Conservation (phyloP, 2,888 invertebrate genomes). For the Creontiades dilutus region DNA sequence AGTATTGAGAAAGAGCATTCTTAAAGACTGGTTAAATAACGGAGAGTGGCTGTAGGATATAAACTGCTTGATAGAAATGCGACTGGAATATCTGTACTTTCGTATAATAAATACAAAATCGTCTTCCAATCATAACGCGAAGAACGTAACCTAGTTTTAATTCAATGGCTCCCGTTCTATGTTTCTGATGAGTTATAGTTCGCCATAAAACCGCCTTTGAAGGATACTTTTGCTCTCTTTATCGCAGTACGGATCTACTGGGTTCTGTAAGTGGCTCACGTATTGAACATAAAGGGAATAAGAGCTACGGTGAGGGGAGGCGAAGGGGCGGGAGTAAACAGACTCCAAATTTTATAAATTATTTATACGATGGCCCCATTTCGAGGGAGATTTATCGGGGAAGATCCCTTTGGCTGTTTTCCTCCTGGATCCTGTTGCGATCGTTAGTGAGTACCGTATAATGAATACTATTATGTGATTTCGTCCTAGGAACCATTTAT, state of each 20-base stretch:
- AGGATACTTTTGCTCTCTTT: slow-evolving; percentile 34
- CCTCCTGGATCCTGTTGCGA: not conserved
- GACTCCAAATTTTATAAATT: slow-evolving; percentile 60
- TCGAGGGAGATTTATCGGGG: slow-evolving; percentile 31
- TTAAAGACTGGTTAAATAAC: not conserved
- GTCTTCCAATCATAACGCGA: not conserved
- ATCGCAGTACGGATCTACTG: slow-evolving; percentile 20
- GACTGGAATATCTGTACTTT: not conserved
- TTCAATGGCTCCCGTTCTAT: slow-evolving; percentile 14
- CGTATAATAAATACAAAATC: not conserved
- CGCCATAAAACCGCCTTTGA: not conserved
- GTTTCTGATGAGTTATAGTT: slow-evolving; percentile 1
- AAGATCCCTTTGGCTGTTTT: not conserved
- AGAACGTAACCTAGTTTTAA: slow-evolving; percentile 4
- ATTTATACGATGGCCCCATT: slow-evolving; percentile 56
- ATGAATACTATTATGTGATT: too few species aligned
- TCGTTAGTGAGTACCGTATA: not conserved
- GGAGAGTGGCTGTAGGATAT: not conserved
- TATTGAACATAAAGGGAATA: slow-evolving; percentile 60
- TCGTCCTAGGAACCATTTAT: too few species aligned
- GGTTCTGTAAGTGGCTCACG: slow-evolving; percentile 60
- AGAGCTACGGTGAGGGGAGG: not conserved
- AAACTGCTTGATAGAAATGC: not conserved
- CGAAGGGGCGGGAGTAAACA: not conserved
- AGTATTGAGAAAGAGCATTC: too few species aligned